A percentile compares a stretch with the other conserved stretches of the same genome.
phyloP scores from a whole-genome alignment of 2,797 vertebrate species.

The Margarornis squamiger region DNA sequence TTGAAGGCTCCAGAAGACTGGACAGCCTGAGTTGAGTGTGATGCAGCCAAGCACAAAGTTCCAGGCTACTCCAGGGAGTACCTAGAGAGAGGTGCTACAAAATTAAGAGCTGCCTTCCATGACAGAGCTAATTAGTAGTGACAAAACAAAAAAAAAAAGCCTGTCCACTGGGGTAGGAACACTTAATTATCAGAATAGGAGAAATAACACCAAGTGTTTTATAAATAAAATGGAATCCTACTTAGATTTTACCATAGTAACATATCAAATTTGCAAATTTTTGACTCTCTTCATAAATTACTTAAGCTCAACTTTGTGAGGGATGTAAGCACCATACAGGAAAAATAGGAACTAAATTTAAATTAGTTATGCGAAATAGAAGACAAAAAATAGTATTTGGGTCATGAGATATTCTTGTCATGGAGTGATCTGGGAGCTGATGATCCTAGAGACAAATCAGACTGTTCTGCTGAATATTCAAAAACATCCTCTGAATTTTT shows the following conservation, averaged over 20 bases:
- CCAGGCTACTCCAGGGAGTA: background rate
- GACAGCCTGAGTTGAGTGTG: background rate
- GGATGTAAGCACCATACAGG: background rate
- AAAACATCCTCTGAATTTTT: background rate
- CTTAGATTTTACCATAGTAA: background rate
- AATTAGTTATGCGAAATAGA: background rate
- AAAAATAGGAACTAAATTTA: background rate
- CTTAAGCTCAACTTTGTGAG: background rate
- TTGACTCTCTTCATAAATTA: background rate
- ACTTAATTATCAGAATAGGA: background rate
- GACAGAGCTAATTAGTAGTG: slow-evolving; percentile 9
- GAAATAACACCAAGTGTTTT: background rate
- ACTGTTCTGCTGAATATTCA: background rate
- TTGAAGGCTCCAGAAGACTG: background rate
- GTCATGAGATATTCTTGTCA: background rate
- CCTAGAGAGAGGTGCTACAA: background rate
- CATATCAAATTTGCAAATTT: background rate
- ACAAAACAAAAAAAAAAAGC: background rate
- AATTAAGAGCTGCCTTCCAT: slow-evolving; percentile 6
- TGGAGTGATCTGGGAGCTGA: background rate
- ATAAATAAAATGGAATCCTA: background rate
- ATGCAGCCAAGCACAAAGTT: background rate
- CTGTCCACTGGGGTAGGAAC: background rate
- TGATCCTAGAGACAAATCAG: background rate
- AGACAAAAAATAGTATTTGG: background rate